phyloP scores from a whole-genome alignment of 2,113 vertebrate genomes.

The Halichoerus grypus region DNA sequence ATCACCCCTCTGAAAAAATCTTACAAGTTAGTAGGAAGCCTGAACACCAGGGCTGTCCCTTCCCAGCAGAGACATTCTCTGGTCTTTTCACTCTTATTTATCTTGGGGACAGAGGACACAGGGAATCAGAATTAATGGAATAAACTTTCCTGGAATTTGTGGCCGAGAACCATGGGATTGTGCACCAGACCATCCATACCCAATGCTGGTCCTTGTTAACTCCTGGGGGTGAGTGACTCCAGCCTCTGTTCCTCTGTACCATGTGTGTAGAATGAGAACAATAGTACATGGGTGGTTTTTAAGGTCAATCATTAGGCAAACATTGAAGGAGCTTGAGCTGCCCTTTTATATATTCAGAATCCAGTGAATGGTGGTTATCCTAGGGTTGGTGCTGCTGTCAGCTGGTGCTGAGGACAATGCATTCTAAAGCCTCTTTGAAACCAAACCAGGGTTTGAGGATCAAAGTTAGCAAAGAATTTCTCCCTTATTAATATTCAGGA shows the following conservation, averaged over 20 bases:
- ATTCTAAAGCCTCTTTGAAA: neutral
- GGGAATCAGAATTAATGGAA: neutral
- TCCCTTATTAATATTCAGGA: neutral
- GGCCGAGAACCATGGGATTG: neutral
- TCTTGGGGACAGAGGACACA: neutral
- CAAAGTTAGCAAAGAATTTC: neutral
- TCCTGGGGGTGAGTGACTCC: fast-evolving
- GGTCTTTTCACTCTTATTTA: neutral
- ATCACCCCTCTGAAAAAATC: neutral
- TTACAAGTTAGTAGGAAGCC: neutral
- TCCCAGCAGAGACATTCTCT: neutral
- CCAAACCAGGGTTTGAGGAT: neutral
- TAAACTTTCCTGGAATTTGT: neutral
- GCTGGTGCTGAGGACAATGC: neutral
- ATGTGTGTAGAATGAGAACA: neutral
- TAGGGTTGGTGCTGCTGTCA: neutral
- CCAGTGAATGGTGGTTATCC: neutral
- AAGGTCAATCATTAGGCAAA: neutral
- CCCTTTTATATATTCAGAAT: neutral
- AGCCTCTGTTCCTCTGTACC: too few species aligned
- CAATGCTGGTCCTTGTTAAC: too few species aligned
- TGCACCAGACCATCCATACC: neutral
- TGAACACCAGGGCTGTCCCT: neutral
- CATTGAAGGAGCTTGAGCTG: neutral
- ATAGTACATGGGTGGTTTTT: neutral